Conservation (phyloP, 2,113 vertebrate species). For the Nothoprocta perdicaria region DNA sequence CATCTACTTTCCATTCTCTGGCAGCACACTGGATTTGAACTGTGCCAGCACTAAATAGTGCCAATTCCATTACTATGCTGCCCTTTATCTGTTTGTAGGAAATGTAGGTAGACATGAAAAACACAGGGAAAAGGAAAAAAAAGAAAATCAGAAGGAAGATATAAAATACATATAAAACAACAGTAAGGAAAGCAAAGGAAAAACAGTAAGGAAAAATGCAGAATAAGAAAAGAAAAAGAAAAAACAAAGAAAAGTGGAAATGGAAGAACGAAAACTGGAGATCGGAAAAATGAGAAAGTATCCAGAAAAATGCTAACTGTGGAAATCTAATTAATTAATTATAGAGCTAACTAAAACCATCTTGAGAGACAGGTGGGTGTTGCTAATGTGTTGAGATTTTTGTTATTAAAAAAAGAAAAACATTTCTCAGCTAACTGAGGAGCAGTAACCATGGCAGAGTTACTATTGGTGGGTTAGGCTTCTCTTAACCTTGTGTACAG, state of each 20-base stretch:
- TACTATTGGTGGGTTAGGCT: neutral
- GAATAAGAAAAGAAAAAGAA: neutral
- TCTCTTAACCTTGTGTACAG: neutral
- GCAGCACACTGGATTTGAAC: too few species aligned
- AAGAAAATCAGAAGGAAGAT: neutral
- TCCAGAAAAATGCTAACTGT: neutral
- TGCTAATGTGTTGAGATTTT: neutral
- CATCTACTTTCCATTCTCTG: neutral
- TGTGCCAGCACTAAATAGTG: neutral
- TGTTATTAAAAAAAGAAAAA: neutral
- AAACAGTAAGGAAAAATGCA: neutral
- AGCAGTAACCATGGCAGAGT: neutral
- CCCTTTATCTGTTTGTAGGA: neutral
- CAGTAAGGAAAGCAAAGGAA: neutral
- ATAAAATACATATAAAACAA: neutral
- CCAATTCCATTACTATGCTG: neutral
- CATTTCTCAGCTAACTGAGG: neutral
- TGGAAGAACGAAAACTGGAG: neutral
- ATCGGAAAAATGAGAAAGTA: neutral
- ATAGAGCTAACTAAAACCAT: neutral
- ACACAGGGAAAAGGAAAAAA: neutral
- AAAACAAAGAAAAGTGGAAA: neutral
- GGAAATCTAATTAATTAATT: neutral
- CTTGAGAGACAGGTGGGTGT: neutral
- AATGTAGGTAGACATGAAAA: neutral